A percentile compares a stretch with the other conserved stretches of the same genome.
Evolutionary conservation across 2,113 vertebrate species (phyloP).

Genomic region (Eupsittula cactorum): DNA sequence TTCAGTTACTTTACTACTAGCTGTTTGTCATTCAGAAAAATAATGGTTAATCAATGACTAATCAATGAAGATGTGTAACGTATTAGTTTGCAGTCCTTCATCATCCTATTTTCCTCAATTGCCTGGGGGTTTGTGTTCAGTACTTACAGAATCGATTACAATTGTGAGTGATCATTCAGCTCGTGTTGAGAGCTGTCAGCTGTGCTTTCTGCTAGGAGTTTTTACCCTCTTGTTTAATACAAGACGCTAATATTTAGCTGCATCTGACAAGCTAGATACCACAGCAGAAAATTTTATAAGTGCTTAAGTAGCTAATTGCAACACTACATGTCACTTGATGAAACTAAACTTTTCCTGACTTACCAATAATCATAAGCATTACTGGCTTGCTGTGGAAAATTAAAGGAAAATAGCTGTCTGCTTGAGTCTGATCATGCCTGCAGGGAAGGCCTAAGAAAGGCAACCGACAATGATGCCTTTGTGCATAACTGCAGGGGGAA

Average conservation of each 20-base stretch:
- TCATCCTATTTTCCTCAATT: conserved; percentile 86
- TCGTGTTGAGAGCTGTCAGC: conserved; percentile 82
- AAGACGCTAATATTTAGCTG: conserved; percentile 76
- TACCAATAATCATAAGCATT: conserved; percentile 83
- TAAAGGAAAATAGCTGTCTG: conserved; percentile 79
- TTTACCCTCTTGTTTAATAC: conserved; percentile 73
- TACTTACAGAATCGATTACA: conserved; percentile 87
- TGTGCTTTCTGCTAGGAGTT: conserved; percentile 74
- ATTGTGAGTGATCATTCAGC: conserved; percentile 88
- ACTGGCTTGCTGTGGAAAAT: conserved; percentile 80
- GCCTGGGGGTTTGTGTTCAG: conserved; percentile 82
- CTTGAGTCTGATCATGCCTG: conserved; percentile 80
- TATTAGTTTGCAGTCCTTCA: conserved; percentile 87
- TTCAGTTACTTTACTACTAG: conserved; percentile 84
- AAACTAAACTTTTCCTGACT: conserved; percentile 84
- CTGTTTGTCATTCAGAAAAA: conserved; percentile 87
- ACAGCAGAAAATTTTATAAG: conserved; percentile 67
- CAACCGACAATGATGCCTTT: conserved; percentile 72
- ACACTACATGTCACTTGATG: conserved; percentile 79
- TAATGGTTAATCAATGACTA: conserved; percentile 89
- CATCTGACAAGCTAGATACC: conserved; percentile 72
- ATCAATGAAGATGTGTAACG: conserved; percentile 88
- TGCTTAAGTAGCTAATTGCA: conserved; percentile 80
- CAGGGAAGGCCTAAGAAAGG: conserved; percentile 74
- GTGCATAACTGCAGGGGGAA: conserved; percentile 68